Percentiles rank a stretch among this genome's conserved stretches.
These are phyloP conservation scores for Rhyacophila brunnea DNA, from an alignment of 1,140 invertebrate species.

Conservation along the genomic window DNA sequence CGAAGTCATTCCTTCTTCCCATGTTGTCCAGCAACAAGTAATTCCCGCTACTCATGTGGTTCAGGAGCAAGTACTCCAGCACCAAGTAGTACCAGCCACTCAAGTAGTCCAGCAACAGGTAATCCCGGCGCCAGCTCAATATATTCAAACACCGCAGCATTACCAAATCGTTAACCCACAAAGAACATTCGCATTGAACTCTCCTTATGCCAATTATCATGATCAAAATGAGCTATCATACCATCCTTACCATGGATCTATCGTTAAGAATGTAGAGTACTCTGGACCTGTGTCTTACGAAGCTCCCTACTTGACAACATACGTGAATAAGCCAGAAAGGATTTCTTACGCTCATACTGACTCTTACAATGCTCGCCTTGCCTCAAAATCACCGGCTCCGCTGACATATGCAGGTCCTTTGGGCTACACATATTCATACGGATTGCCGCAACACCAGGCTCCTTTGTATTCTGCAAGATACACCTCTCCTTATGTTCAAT, in stretches of 20 bases:
- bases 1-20: too few species aligned
- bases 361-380: constrained; percentile 14
- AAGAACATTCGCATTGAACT: too few species aligned
- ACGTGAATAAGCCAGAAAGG: background rate
- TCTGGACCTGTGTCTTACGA: constrained; percentile 1
- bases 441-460: background rate
- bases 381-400: constrained; percentile 34
- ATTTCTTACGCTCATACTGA: constrained; percentile 23
- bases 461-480: background rate
- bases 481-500: constrained; percentile 6
- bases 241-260: background rate
- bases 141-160: too few species aligned
- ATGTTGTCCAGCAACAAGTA: too few species aligned
- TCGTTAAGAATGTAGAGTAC: background rate
- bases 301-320: constrained; percentile 5
- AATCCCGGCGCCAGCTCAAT: background rate
- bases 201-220: too few species aligned
- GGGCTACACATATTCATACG: constrained; percentile 10
- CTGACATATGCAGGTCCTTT: constrained; percentile 1
- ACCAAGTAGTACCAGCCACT: background rate
- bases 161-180: too few species aligned
- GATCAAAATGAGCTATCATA: background rate
- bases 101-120: background rate
- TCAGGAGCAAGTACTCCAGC: background rate
- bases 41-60: too few species aligned